phyloP scores from a whole-genome alignment of 2,113 vertebrate genomes.

The Chascanopsetta lugubris region DNA sequence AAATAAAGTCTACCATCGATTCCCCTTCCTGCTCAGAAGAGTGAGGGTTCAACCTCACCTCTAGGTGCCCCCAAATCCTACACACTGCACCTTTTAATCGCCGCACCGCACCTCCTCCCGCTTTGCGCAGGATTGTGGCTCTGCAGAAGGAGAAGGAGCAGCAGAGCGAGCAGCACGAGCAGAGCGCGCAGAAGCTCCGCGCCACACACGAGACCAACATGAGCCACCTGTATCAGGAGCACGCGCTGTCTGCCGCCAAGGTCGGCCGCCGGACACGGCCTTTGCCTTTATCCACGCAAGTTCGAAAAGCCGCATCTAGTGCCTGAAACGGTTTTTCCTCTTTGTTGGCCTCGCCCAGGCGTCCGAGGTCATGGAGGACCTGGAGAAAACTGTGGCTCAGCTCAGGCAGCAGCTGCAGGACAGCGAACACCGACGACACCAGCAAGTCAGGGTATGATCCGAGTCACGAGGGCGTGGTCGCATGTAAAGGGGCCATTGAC shows the following conservation, averaged over 20 bases:
- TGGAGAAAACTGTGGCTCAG: slow-evolving; percentile 78
- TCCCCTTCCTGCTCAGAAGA: too few species aligned
- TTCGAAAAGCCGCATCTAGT: too few species aligned
- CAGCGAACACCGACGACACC: slow-evolving; percentile 82
- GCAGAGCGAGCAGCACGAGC: slow-evolving; percentile 78
- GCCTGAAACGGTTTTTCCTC: too few species aligned
- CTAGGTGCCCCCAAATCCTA: too few species aligned
- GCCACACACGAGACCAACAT: slow-evolving; percentile 83
- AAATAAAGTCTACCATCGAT: too few species aligned
- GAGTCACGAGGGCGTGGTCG: neutral
- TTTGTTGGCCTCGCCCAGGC: slow-evolving; percentile 74
- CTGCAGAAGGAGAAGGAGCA: slow-evolving; percentile 86
- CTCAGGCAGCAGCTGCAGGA: slow-evolving; percentile 85
- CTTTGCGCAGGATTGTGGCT: slow-evolving; percentile 74
- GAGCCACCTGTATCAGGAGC: slow-evolving; percentile 85
- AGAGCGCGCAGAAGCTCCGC: slow-evolving; percentile 81
- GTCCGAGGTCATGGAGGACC: slow-evolving; percentile 82
- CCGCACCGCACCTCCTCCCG: too few species aligned
- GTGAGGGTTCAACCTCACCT: too few species aligned
- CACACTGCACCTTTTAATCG: too few species aligned
- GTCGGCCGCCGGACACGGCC: slow-evolving; percentile 61
- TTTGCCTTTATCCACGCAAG: too few species aligned
- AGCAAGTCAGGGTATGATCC: slow-evolving; percentile 83
- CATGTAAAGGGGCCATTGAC: too few species aligned
- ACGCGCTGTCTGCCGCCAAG: slow-evolving; percentile 86